Evolutionary conservation across 37 sponge, comb jelly and placozoan genomes (phyloP), one percentile per base, ranked within the genome.

Genomic region (Spongilla lacustris): DNA sequence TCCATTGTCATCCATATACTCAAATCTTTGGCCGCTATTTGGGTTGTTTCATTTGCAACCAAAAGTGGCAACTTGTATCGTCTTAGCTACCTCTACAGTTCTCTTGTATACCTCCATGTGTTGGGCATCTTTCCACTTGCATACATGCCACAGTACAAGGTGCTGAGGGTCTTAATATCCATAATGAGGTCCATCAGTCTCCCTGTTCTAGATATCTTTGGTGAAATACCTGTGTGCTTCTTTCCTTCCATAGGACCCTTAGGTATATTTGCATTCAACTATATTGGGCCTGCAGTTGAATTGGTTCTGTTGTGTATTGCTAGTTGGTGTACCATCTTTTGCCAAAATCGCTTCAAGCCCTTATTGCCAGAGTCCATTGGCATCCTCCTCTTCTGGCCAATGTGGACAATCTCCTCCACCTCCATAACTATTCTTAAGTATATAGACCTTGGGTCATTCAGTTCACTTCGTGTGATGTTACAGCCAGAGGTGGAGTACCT

Each of bases 221-320:
- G 80, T n/a, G 50, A 79, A 8, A 79, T 79, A 13, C 80, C 80
- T n/a, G 33, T 41, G 68, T 79, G 80, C 80, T 79, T 79, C 21
- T 58, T 58, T 17, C 58, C 58, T 10, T 10, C 67, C 6, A 31
- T 79, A 0, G 28, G 36, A 19, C 21, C 24, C 5, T 37, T 79
- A 13, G 80, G 68, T 10, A 23, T 17, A 13, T 72, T 17, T 23
- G 27, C 73, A 1, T 72, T 72, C 17, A 12, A 32, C 31, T 72
- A 72, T 32, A 23, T 72, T 12, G 28, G 71, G 26, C 79, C 79
- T 50, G 25, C 34, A 29, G 25, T 78, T n/a, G 49, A 50, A 26
- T 32, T 50, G 8, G 19, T 78, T 25, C 4, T 36, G 22, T 10
- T 78, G 50, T 38, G 41, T 3, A 25, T 78, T 29, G 19, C 49